Percentiles rank a stretch among this genome's conserved stretches.
phyloP scores from a whole-genome alignment of 1,140 invertebrate genomes.

The Leucophenga varia region DNA sequence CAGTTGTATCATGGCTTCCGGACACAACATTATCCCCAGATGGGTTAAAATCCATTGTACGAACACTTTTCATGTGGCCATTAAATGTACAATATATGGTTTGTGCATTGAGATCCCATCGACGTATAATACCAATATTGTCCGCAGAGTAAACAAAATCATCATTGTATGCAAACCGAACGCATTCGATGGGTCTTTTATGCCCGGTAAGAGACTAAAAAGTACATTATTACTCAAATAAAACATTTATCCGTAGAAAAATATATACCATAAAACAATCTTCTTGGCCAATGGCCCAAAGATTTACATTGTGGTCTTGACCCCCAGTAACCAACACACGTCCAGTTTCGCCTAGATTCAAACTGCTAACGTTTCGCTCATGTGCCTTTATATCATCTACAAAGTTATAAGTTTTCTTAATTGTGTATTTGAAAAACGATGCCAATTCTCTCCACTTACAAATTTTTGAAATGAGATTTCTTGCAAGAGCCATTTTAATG shows the following conservation, averaged over 20 bases:
- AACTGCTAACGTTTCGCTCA: constrained; percentile 78
- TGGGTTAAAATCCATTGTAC: constrained; percentile 94
- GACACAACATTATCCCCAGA: constrained; percentile 93
- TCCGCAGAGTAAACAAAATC: constrained; percentile 95
- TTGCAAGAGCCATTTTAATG: constrained; percentile 21
- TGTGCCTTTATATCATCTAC: constrained; percentile 87
- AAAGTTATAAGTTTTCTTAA: constrained; percentile 26
- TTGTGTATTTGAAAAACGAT: background rate
- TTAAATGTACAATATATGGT: constrained; percentile 89
- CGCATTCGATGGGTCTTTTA: constrained; percentile 89
- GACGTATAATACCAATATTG: constrained; percentile 87
- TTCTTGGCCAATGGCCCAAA: constrained; percentile 95
- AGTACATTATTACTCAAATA: no score
- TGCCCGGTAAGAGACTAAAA: constrained; percentile 76
- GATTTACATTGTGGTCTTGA: constrained; percentile 95
- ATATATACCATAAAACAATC: constrained; percentile 88
- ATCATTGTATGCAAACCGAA: constrained; percentile 91
- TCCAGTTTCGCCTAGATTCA: constrained; percentile 85
- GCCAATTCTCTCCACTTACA: constrained; percentile 19
- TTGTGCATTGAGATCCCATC: constrained; percentile 95
- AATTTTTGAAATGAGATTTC: constrained; percentile 30
- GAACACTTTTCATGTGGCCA: constrained; percentile 88
- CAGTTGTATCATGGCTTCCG: constrained; percentile 87
- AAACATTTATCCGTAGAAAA: constrained; percentile 7
- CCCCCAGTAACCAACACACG: constrained; percentile 93